A percentile compares a stretch with the other conserved stretches of the same genome.
Evolutionary conservation across 2,797 vertebrate species (phyloP).

Genomic region (Artibeus jamaicensis): DNA sequence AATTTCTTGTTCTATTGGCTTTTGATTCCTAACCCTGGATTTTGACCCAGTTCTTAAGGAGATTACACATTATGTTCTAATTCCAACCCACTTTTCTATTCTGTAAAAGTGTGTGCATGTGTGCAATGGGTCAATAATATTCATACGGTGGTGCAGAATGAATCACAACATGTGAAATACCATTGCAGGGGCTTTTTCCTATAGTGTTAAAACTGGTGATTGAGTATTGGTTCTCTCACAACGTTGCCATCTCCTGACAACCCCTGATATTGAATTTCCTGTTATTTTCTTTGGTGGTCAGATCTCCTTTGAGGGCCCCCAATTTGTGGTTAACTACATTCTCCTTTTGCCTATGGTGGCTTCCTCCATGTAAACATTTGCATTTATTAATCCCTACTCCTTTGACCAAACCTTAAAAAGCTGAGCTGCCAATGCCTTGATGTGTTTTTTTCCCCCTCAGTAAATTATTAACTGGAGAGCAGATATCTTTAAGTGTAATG

Average conservation of each 20-base stretch:
- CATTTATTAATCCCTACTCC: neutral
- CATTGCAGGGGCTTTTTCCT: neutral
- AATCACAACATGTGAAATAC: neutral
- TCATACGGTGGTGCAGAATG: neutral
- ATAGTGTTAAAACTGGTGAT: neutral
- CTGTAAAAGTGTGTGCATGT: neutral
- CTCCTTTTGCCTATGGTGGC: neutral
- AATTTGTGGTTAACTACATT: neutral
- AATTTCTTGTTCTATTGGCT: neutral
- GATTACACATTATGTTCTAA: neutral
- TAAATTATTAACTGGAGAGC: neutral
- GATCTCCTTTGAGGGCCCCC: neutral
- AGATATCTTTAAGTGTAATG: neutral
- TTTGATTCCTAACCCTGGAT: neutral
- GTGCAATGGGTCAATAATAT: neutral
- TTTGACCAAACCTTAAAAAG: neutral
- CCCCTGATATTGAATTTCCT: neutral
- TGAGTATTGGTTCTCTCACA: neutral
- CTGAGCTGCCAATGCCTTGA: neutral
- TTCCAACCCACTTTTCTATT: neutral
- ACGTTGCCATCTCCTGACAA: neutral
- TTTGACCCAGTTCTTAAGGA: neutral
- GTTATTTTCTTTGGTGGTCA: neutral
- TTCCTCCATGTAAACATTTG: neutral
- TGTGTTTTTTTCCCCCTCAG: neutral